phyloP scores from a whole-genome alignment of 2,888 invertebrate genomes.

The Drosophila niveifrons region DNA sequence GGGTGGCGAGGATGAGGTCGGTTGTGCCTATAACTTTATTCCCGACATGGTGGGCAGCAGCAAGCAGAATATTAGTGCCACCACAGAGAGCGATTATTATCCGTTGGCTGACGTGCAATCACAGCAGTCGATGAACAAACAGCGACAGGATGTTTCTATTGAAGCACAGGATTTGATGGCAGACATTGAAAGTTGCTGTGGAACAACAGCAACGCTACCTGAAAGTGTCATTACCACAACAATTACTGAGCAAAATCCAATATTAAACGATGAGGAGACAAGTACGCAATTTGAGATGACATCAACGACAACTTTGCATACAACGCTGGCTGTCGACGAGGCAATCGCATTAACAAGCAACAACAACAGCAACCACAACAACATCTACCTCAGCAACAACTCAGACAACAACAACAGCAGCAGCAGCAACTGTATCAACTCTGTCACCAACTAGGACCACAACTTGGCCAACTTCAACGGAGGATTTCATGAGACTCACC shows the following conservation, averaged over 20 bases:
- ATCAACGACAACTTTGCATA: constrained; percentile 4
- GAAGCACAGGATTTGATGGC: constrained; percentile 48
- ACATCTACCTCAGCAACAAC: constrained; percentile 10
- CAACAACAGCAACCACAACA: constrained; percentile 17
- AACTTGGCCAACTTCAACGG: constrained; percentile 61
- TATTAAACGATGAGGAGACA: constrained; percentile 18
- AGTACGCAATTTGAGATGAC: background rate
- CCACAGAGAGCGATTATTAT: constrained; percentile 78
- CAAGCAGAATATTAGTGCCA: constrained; percentile 52
- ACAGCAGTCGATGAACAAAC: constrained; percentile 20
- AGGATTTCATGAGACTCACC: constrained; percentile 60
- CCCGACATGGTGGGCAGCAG: constrained; percentile 80
- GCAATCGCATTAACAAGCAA: constrained; percentile 1
- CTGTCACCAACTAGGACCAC: constrained; percentile 15
- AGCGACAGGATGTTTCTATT: constrained; percentile 53
- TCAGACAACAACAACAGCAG: constrained; percentile 21
- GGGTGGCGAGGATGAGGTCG: constrained; percentile 92
- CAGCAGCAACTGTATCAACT: constrained; percentile 12
- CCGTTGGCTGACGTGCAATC: constrained; percentile 37
- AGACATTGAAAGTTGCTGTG: constrained; percentile 4
- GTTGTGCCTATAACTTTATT: constrained; percentile 86
- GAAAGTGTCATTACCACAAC: background rate
- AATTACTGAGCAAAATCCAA: constrained; percentile 3
- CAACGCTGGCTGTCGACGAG: constrained; percentile 9
- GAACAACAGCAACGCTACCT: constrained; percentile 18